Evolutionary conservation across 2,797 vertebrate genomes (phyloP), one percentile per base, ranked within the genome.

Genomic region (Sebastes itinus): DNA sequence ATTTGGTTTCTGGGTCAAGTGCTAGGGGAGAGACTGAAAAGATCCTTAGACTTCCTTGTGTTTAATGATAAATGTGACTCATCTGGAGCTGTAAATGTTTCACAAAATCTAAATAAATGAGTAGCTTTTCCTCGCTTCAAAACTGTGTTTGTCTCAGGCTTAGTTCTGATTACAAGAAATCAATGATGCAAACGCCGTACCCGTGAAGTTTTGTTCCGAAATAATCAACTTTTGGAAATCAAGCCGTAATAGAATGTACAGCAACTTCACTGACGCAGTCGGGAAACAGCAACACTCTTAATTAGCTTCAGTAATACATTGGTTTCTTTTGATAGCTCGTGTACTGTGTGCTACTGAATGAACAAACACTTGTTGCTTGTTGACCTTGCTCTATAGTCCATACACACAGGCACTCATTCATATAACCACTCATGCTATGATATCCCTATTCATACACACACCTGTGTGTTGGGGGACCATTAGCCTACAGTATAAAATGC

Each of bases 1-100:
- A 81, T 89, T 76, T 68, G 25, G 84, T 91, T 93, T 94, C 84
- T 91, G 83, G 89, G 88, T 94, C 83, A 86, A 58, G 85, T 73
- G 77, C 66, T 75, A 14, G 20, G 65, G 63, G 66, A 62, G 58
- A 42, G 54, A 69, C 62, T 58, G 42, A 73, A 71, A 64, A 22
- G 70, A 75, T 79, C 33, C 63, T 60, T 20, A 55, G 49, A 65
- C 80, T 65, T 82, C 63, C 27, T 82, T 2, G 61, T 84, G 87
- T 89, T 93, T 83, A 90, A 88, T 90, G 90, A 94, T 91, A 86
- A 89, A 92, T 92, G 88, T 35, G 78, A 75, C 65, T 91, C 85
- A 87, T 90, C 87, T 91, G 78, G 55, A 85, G 82, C 71, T 86
- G 86, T 90, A 84, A 93, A 94, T 93, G 82, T 92, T 94, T 93